Base-by-base conservation (phyloP, 1,140 invertebrate genomes). In the Zaprionus davidi region DNA sequence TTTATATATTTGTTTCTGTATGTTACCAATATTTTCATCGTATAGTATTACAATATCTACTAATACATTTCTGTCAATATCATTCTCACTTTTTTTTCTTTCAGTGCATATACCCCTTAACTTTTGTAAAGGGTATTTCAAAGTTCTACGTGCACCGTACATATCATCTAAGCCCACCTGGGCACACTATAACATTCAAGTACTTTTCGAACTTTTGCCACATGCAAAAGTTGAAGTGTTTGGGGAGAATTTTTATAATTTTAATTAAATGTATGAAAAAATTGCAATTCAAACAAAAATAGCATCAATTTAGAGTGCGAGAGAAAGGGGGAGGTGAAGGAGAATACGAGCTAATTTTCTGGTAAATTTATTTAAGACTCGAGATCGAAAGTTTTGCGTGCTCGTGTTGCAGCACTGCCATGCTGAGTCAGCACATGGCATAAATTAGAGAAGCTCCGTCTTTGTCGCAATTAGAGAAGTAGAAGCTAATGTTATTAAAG, bases 361-460 rank as follows among this genome's bases (percentile, higher is more conserved):
- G 46, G 24, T 55, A 72, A 76, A 83, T 79, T 86, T 70, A 79
- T 79, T 75, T 71, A 64, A 79, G 64, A 62, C 44, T 58, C 46
- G 74, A 36, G 36, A 15, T 31, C 28, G 46, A 46, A 81, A 81
- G 72, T 81, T 76, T 67, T 56, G 72, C 78, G 67, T 81, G 71
- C 66, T 70, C 62, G 71, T 60, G 41, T 24, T 51, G 46, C 51
- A 73, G 81, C 51, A 65, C 75, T 65, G 34, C 28, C 22, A 57
- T 28, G 73, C 51, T 38, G 67, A 66, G 64, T 38, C 53, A 41
- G 69, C 58, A 76, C 76, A 82, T 82, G 82, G 76, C 82, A 86
- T 85, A 87, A 82, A 86, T 86, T 82, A 82, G 75, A 75, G 79
- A 82, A 73, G 59, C 44, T 44, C 20, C 41, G 38, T 41, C 15